These are phyloP conservation scores for Acanthosepion pharaonis DNA, from an alignment of 2,888 invertebrate genomes.

Conservation along the genomic window DNA sequence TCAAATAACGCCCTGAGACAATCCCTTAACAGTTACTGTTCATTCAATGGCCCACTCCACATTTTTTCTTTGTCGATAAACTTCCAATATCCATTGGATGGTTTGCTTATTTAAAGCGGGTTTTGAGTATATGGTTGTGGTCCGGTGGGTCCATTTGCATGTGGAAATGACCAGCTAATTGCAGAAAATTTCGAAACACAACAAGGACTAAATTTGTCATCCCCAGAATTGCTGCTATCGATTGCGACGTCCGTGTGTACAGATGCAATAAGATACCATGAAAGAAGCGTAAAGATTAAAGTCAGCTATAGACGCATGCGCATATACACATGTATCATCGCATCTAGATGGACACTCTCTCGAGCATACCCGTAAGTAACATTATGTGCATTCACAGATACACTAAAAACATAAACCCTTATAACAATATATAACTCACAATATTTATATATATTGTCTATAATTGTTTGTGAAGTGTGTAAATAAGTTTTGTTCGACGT, in stretches of 20 bases:
- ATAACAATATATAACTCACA: too few species aligned
- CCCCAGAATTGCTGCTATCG: not conserved
- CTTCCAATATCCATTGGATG: not conserved
- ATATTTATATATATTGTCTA: too few species aligned
- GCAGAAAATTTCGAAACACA: too few species aligned
- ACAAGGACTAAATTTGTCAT: accelerated
- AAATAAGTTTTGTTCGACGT: too few species aligned
- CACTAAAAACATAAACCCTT: too few species aligned
- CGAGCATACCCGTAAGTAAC: too few species aligned
- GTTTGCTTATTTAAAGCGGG: not conserved
- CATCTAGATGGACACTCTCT: not conserved
- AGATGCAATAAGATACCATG: not conserved
- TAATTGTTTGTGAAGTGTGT: too few species aligned
- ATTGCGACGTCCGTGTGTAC: not conserved
- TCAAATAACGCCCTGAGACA: not conserved
- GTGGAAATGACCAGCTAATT: not conserved
- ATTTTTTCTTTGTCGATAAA: not conserved
- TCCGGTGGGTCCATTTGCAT: not conserved
- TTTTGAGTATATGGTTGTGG: not conserved
- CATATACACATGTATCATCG: not conserved
- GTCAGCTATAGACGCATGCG: not conserved
- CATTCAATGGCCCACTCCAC: too few species aligned
- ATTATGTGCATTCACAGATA: not conserved
- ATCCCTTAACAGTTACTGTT: not conserved
- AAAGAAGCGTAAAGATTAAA: not conserved